Evolutionary conservation across 2,888 invertebrate species (phyloP).

Genomic region (Apodemia zela): DNA sequence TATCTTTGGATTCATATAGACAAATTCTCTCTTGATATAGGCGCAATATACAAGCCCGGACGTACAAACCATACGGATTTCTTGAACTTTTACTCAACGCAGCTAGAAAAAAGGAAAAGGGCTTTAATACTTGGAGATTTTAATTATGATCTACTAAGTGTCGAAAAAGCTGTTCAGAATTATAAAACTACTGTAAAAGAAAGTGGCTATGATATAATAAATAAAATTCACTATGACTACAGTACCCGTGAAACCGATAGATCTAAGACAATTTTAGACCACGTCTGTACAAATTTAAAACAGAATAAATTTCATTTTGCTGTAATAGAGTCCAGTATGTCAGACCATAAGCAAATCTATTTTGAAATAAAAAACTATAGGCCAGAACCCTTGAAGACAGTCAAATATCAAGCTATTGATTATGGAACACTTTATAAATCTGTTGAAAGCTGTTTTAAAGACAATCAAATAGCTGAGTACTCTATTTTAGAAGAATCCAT

Average conservation of each 20-base stretch:
- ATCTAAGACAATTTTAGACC: slow-evolving; percentile 23
- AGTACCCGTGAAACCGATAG: slow-evolving; percentile 20
- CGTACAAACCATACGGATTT: slow-evolving; percentile 28
- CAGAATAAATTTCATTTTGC: slow-evolving; percentile 19
- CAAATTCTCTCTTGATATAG: slow-evolving; percentile 29
- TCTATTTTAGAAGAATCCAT: background rate
- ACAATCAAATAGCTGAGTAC: background rate
- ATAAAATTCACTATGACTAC: slow-evolving; percentile 15
- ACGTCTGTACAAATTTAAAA: slow-evolving; percentile 20
- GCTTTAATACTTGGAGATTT: slow-evolving; percentile 32
- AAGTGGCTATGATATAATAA: slow-evolving; percentile 19
- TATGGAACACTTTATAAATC: background rate
- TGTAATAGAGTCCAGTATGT: slow-evolving; percentile 20
- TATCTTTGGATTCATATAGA: slow-evolving; percentile 34
- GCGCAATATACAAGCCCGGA: slow-evolving; percentile 32
- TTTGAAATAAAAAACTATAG: slow-evolving; percentile 16
- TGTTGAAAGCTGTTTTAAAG: background rate
- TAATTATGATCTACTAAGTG: slow-evolving; percentile 29
- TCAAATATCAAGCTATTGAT: background rate
- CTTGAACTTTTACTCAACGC: slow-evolving; percentile 23
- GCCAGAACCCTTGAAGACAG: background rate
- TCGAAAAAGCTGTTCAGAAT: slow-evolving; percentile 14
- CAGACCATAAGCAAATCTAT: slow-evolving; percentile 26
- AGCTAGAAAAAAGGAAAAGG: slow-evolving; percentile 28
- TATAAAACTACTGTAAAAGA: slow-evolving; percentile 20